A percentile compares a stretch with the other conserved stretches of the same genome.
Evolutionary conservation across 2,113 vertebrate species (phyloP).

Genomic region (Penelope pileata): DNA sequence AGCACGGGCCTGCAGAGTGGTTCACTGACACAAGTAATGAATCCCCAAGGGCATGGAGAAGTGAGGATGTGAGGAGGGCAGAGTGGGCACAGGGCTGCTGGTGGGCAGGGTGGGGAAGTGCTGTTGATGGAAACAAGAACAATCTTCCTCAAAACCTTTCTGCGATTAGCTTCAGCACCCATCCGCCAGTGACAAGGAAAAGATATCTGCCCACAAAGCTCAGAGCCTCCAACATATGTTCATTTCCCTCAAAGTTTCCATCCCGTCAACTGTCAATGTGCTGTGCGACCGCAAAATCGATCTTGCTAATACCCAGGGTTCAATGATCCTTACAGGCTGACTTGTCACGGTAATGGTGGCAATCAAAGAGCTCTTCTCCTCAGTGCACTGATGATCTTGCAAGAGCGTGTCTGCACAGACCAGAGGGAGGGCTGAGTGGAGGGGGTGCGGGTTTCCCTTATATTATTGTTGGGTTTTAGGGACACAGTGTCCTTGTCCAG

Average conservation of each 20-base stretch:
- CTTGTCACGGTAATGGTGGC: not conserved
- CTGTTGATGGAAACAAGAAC: not conserved
- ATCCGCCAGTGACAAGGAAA: not conserved
- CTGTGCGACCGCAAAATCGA: not conserved
- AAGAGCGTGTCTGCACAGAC: not conserved
- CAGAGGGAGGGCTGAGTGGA: not conserved
- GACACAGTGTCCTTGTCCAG: not conserved
- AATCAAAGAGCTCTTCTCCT: not conserved
- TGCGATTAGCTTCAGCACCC: not conserved
- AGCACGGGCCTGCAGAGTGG: not conserved
- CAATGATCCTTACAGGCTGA: not conserved
- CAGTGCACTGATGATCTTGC: not conserved
- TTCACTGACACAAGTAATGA: not conserved
- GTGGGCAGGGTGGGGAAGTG: not conserved
- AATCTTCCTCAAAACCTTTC: not conserved
- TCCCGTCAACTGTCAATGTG: rapidly evolving
- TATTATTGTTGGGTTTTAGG: not conserved
- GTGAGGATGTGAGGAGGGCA: not conserved
- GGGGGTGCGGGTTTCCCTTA: not conserved
- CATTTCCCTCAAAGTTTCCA: not conserved
- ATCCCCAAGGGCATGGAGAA: not conserved
- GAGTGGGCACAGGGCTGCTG: not conserved
- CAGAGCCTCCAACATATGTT: not conserved
- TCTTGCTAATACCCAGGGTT: not conserved
- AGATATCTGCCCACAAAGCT: not conserved